phyloP scores from a whole-genome alignment of 1,140 invertebrate species.

The Zaprionus tsacasi region DNA sequence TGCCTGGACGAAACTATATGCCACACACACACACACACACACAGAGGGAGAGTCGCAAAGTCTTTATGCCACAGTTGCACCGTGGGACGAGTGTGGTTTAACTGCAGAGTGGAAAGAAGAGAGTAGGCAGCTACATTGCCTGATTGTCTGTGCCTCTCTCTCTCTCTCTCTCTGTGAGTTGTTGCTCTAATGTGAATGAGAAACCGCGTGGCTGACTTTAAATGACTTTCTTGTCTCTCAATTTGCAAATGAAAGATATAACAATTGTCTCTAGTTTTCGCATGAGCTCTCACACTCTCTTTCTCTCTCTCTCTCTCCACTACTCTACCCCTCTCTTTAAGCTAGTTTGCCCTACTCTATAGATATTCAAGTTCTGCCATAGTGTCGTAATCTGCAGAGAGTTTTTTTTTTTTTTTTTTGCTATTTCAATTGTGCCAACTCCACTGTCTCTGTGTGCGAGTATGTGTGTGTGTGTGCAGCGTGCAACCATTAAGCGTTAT shows the following conservation, averaged over 20 bases:
- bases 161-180: background rate
- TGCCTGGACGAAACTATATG: conserved; percentile 63
- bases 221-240: conserved; percentile 49
- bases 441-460: conserved; percentile 13
- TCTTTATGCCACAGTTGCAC: conserved; percentile 46
- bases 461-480: conserved; percentile 9
- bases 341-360: background rate
- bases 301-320: background rate
- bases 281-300: background rate
- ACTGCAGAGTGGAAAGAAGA: background rate
- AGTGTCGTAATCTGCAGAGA: conserved; percentile 1
- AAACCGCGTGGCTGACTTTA: conserved; percentile 25
- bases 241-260: conserved; percentile 39
- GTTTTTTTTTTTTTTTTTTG: background rate
- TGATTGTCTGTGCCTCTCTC: background rate
- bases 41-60: conserved; percentile 5
- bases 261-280: conserved; percentile 29
- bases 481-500: conserved; percentile 50
- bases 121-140: conserved; percentile 1
- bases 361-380: background rate
- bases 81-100: conserved; percentile 28
- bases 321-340: background rate
- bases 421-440: background rate
- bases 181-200: conserved; percentile 9
- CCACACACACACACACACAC: conserved; percentile 16